Base-by-base conservation (phyloP, 92 coral and sea anemone species). In the Pocillopora grandis region DNA sequence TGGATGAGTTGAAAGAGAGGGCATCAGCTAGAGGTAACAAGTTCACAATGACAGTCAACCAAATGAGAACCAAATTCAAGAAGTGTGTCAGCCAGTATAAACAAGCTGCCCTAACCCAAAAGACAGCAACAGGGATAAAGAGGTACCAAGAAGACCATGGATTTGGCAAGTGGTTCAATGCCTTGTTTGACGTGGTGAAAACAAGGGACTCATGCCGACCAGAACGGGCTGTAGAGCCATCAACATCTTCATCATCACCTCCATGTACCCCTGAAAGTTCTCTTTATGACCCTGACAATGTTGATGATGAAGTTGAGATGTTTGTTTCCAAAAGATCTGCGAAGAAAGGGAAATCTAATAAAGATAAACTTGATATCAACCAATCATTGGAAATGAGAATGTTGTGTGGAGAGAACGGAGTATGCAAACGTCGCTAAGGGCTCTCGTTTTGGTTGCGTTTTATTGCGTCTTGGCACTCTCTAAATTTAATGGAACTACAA, bases 151-250 rank as follows among this genome's bases (percentile, higher is more conserved):
- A 7, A 88, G 88, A 88, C 62, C 80, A 76, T 76, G 88, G 88
- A 66, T 88, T 84, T 77, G 88, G 88, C 66, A 88, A 84, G 85
- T 88, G 85, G 91, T 88, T 88, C 66, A 77, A 88, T 71, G 88
- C 80, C 23, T 64, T 88, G 71, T 84, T 68, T 71, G 85, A 49
- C 13, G 76, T 77, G 59, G 88, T 88, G 21, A 83, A 84, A 60
- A 76, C 85, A 42, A 42, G 49, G 59, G 77, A 85, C 71, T 84
- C 87, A 1, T 84, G 83, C 81, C 78, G 74, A 67, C 87, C 82
- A 15, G 75, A 84, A 62, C 60, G 36, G n/a, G 88, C 88, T 19
- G 17, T 85, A 56, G 85, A 85, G 77, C 88, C 88, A 61, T 85
- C 88, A 65, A 56, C 63, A 56, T 49, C 88, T 14, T 56, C 64